Base-by-base conservation (phyloP, 2,888 invertebrate genomes). In the Megastigmus dorsalis region DNA sequence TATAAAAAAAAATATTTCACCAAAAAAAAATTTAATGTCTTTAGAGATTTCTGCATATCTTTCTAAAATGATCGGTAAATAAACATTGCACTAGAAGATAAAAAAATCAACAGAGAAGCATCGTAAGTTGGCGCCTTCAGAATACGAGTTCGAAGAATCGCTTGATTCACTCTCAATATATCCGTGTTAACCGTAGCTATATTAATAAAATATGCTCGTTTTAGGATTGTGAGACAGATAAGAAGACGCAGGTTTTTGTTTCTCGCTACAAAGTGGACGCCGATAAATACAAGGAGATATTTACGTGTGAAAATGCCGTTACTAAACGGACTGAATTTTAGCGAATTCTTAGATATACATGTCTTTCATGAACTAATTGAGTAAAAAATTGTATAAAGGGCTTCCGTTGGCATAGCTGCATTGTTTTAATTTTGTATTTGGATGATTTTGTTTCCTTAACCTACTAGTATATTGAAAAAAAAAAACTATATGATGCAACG, bases 151-250 rank as follows among this genome's bases (percentile, higher is more conserved):
- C 15, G 41, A 57, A 26, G 23, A 50, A 69, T 75, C 72, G 74
- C 77, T 79, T 77, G 76, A 80, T 77, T 80, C 80, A 79, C 78
- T 82, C 79, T 81, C 78, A 81, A 82, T 84, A 83, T 83, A 84
- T 85, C 78, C 82, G 80, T 84, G 82, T 84, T 84, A 82, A 82
- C 80, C 79, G 81, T 85, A 85, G 84, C 80, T 80, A 82, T 80
- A 82, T 84, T 81, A 81, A 77, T 83, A 83, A 82, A 81, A 82
- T 82, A 83, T 84, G 83, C 82, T 84, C 83, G 83, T 85, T 84
- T 82, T 84, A 86, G 83, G 81, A 84, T 85, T 70, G 52, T 80
- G 80, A 82, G 82, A 82, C 78, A 77, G 74, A 72, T 66, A 76
- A 71, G 74, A 77, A 75, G 67, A 70, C 43, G 63, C 48, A 60